phyloP scores from a whole-genome alignment of 2,888 invertebrate species.

The Callimorpha dominula region DNA sequence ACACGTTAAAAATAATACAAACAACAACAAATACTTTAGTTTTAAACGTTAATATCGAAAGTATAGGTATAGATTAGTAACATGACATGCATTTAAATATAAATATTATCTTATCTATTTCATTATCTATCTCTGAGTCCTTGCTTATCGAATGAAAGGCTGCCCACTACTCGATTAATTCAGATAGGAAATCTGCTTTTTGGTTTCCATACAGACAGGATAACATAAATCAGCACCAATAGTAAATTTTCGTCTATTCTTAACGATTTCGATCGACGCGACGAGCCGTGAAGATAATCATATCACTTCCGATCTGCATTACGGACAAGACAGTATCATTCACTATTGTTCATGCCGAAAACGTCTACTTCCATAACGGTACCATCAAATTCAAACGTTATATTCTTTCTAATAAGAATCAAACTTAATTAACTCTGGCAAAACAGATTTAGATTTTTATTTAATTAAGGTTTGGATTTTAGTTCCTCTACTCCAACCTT shows the following conservation, averaged over 20 bases:
- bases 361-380: constrained; percentile 32
- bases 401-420: constrained; percentile 28
- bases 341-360: constrained; percentile 58
- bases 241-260: constrained; percentile 38
- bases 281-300: constrained; percentile 54
- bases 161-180: neutral
- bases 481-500: constrained; percentile 21
- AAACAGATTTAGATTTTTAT: constrained; percentile 23
- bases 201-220: neutral
- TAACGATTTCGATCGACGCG: constrained; percentile 43
- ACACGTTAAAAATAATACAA: no score
- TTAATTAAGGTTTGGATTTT: constrained; percentile 26
- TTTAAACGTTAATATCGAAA: no score
- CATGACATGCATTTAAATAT: neutral
- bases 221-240: constrained; percentile 5
- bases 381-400: constrained; percentile 34
- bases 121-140: neutral
- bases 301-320: constrained; percentile 55
- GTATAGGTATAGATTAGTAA: no score
- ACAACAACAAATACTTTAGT: no score
- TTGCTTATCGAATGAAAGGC: neutral
- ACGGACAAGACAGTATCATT: constrained; percentile 54
- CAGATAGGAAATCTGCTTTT: neutral
- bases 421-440: constrained; percentile 27
- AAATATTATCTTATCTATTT: neutral